Conservation (phyloP, 2,113 vertebrate species). For the Pipra filicauda region DNA sequence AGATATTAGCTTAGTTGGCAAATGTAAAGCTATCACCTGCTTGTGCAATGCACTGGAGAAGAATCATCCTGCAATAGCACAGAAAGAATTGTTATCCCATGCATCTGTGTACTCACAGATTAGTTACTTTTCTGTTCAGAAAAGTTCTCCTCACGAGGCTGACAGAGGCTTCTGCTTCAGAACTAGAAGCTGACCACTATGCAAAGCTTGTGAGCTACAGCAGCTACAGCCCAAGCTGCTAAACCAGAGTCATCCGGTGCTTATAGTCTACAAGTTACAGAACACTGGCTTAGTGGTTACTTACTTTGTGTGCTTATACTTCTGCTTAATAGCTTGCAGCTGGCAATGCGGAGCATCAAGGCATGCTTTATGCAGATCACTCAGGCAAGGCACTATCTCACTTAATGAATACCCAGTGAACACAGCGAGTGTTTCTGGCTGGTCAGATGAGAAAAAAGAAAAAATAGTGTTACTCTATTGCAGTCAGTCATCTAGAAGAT, state of each 20-base stretch:
- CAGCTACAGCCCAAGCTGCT: background rate
- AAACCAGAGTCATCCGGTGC: background rate
- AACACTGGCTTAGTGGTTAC: background rate
- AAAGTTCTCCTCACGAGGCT: background rate
- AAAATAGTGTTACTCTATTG: background rate
- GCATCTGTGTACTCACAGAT: background rate
- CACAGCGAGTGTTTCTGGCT: constrained; percentile 82
- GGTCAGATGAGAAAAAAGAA: background rate
- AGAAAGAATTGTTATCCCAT: background rate
- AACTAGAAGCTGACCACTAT: background rate
- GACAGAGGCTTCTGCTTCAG: background rate
- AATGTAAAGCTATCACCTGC: background rate
- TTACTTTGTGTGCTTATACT: constrained; percentile 87
- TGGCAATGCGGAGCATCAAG: constrained; percentile 71
- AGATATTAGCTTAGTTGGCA: background rate
- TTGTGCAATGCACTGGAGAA: background rate
- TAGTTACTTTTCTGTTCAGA: background rate
- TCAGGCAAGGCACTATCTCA: constrained; percentile 84
- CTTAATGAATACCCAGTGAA: constrained; percentile 87
- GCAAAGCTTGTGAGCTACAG: background rate
- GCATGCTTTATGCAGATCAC: constrained; percentile 82
- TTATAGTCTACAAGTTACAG: background rate
- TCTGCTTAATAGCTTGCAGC: constrained; percentile 86
- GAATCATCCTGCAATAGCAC: background rate
- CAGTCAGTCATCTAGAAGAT: background rate